phyloP scores from a whole-genome alignment of 2,113 vertebrate genomes.

The Penelope pileata region DNA sequence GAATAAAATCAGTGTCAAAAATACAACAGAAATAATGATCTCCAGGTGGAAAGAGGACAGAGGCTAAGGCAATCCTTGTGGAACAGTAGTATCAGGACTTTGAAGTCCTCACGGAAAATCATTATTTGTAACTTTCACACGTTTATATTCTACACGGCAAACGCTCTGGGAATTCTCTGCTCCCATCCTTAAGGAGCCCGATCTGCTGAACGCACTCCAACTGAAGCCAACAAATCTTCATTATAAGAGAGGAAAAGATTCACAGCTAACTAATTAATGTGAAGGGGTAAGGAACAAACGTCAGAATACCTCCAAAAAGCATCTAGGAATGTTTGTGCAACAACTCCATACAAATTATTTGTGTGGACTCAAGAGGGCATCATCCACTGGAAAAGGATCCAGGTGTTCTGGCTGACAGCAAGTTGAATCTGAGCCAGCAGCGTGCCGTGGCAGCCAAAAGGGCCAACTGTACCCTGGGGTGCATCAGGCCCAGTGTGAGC shows the following conservation, averaged over 20 bases:
- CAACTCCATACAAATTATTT: background rate
- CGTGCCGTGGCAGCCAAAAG: too few species aligned
- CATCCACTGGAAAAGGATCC: background rate
- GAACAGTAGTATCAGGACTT: background rate
- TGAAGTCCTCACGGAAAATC: background rate
- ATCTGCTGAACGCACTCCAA: background rate
- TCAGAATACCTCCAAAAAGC: background rate
- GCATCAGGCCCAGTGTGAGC: too few species aligned
- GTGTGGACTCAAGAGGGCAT: background rate
- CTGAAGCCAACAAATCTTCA: background rate
- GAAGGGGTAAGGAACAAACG: background rate
- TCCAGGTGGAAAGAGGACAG: background rate
- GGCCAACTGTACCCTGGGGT: too few species aligned
- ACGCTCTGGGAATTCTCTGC: background rate
- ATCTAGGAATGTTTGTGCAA: background rate
- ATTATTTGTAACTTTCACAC: background rate
- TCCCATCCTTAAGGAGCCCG: background rate
- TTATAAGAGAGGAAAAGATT: background rate
- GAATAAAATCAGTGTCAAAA: conserved; percentile 7
- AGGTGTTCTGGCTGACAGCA: too few species aligned
- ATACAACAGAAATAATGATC: background rate
- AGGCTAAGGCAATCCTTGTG: background rate
- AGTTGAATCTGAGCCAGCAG: too few species aligned
- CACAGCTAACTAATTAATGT: background rate
- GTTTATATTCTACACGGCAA: background rate